Conservation (phyloP, 1,140 invertebrate species). For the Drosophila tropicalis region DNA sequence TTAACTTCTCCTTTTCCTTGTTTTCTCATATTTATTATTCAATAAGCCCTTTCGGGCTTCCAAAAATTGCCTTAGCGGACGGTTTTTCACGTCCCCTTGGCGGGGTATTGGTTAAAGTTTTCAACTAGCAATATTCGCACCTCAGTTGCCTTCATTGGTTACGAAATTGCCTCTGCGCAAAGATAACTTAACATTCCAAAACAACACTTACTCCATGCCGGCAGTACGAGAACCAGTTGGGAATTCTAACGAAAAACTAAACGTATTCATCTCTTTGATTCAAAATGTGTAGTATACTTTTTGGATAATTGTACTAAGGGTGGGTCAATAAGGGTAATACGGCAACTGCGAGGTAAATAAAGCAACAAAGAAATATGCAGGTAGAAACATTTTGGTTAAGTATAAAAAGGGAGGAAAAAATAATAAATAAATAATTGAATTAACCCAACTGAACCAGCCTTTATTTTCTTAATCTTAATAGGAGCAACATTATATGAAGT, state of each 20-base stretch:
- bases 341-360: too few relatives aligned
- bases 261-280: too few relatives aligned
- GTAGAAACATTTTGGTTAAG: not conserved
- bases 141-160: conserved; percentile 89
- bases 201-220: not conserved
- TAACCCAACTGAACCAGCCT: too few relatives aligned
- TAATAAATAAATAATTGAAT: not conserved
- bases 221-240: conserved; percentile 30
- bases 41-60: conserved; percentile 84
- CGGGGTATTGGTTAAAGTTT: conserved; percentile 94
- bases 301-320: not conserved
- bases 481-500: too few relatives aligned
- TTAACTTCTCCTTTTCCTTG: conserved; percentile 6
- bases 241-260: conserved; percentile 43
- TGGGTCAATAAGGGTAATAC: too few relatives aligned
- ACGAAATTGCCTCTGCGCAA: conserved; percentile 88
- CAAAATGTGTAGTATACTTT: conserved; percentile 26
- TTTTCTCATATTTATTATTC: conserved; percentile 41
- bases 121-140: conserved; percentile 83
- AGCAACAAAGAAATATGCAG: not conserved
- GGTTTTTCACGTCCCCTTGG: conserved; percentile 95
- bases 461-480: too few relatives aligned
- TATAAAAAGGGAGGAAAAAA: not conserved
- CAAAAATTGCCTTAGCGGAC: conserved; percentile 95
- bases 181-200: conserved; percentile 33